Percentiles rank a stretch among this genome's conserved stretches.
phyloP scores from a whole-genome alignment of 2,888 invertebrate species.

The Hirudinaria manillensis region DNA sequence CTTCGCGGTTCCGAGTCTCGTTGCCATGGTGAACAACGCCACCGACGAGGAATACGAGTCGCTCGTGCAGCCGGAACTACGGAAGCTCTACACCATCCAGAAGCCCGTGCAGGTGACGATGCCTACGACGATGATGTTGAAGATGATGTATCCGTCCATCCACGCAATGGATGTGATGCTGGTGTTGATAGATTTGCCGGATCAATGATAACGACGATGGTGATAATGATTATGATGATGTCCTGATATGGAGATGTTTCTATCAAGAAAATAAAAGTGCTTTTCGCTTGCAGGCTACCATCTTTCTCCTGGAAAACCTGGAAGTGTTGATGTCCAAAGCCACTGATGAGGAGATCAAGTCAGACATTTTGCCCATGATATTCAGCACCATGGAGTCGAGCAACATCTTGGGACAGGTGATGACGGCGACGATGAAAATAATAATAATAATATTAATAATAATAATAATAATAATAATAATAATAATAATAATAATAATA shows the following conservation, averaged over 20 bases:
- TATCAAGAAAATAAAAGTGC: neutral
- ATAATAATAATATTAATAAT: neutral
- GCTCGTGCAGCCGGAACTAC: constrained; percentile 70
- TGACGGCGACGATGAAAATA: neutral
- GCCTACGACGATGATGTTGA: constrained; percentile 28
- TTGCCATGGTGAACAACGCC: constrained; percentile 38
- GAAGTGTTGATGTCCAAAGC: constrained; percentile 83
- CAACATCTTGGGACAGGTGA: constrained; percentile 81
- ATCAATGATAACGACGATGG: constrained; percentile 10
- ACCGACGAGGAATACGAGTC: constrained; percentile 47
- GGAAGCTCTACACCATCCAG: constrained; percentile 51
- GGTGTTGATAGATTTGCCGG: neutral
- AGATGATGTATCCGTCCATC: constrained; percentile 18
- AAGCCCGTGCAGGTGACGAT: constrained; percentile 64
- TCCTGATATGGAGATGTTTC: neutral
- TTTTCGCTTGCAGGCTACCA: constrained; percentile 65
- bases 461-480: neutral
- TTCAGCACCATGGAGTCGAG: constrained; percentile 80
- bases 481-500: neutral
- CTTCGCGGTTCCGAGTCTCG: constrained; percentile 53
- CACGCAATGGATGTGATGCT: constrained; percentile 21
- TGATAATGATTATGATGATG: constrained; percentile 22
- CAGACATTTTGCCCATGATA: constrained; percentile 77
- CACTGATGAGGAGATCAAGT: constrained; percentile 69
- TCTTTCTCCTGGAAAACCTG: constrained; percentile 79